Evolutionary conservation across 2,888 invertebrate species (phyloP).

Genomic region (Aphrophora alni): DNA sequence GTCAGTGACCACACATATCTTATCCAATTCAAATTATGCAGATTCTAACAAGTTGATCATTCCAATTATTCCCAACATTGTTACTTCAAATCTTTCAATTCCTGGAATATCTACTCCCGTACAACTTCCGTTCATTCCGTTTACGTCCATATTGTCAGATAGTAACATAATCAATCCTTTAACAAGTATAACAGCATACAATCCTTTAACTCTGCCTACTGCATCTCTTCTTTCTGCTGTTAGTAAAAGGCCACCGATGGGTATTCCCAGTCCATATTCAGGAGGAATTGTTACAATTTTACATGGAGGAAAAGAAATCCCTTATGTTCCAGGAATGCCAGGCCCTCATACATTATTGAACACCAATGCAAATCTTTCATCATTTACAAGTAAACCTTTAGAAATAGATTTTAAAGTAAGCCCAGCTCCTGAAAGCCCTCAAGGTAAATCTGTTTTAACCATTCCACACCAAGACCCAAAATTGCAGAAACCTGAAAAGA

Average conservation of each 20-base stretch:
- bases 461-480: background rate
- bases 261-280: conserved; percentile 41
- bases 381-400: conserved; percentile 14
- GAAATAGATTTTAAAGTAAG: background rate
- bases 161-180: conserved; percentile 44
- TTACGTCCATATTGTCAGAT: conserved; percentile 48
- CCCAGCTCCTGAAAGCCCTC: background rate
- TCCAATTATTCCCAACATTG: conserved; percentile 63
- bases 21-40: conserved; percentile 49
- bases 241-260: conserved; percentile 57
- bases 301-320: conserved; percentile 77
- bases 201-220: conserved; percentile 47
- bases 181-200: conserved; percentile 44
- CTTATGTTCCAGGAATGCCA: conserved; percentile 87
- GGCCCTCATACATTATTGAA: conserved; percentile 70
- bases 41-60: conserved; percentile 65
- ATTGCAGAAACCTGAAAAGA: background rate
- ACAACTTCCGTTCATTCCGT: conserved; percentile 46
- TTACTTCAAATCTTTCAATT: conserved; percentile 63
- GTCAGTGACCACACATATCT: conserved; percentile 15
- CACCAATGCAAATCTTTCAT: background rate
- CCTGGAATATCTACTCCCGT: conserved; percentile 58
- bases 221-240: conserved; percentile 23
- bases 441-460: background rate
- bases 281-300: conserved; percentile 69